Base-by-base conservation (phyloP, 1,140 invertebrate species). In the Eufriesea mexicana region DNA sequence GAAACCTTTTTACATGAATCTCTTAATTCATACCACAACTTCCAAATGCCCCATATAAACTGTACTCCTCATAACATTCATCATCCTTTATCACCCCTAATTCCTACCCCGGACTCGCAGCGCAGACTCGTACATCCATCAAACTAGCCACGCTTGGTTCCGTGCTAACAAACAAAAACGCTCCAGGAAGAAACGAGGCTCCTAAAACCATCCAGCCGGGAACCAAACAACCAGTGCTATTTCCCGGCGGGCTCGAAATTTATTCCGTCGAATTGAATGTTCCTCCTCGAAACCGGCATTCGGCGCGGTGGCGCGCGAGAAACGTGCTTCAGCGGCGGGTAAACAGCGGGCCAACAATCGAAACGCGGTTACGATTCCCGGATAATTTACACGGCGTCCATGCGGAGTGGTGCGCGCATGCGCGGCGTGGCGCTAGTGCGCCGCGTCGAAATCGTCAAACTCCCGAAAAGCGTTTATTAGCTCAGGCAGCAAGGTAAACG, bases 391-490 rank as follows among this genome's bases (percentile, higher is more conserved):
- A 82, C 45, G 72, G 42, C 51, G 42, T 82, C 72, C 14, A 54
- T 23, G 28, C 54, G 6, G 16, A n/a, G 20, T 7, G 28, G 12
- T 14, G 45, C 59, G 9, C 49, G 49, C 16, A n/a, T n/a, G 9
- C 28, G 28, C 18, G 28, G 20, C 18, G 16, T n/a, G 5, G 1
- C 10, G 6, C 42, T 7, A 23, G 18, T 14, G 45, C 14, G 45
- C 12, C 16, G 8, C 71, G 23, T 51, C 62, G 79, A 76, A 67
- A 82, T 82, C 72, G 73, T 82, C 79, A 57, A 82, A 82, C 73
- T 82, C 79, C 18, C 8, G 51, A 54, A 76, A 82, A 76, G n/a
- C 62, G 62, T 68, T 82, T 81, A 81, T 82, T 82, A 82, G 79
- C 79, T 82, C 72, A 67, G 73, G 42, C 59, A 76, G 62, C 7